Base-by-base conservation (phyloP, 2,797 vertebrate species). In the Eidolon dupreanum region DNA sequence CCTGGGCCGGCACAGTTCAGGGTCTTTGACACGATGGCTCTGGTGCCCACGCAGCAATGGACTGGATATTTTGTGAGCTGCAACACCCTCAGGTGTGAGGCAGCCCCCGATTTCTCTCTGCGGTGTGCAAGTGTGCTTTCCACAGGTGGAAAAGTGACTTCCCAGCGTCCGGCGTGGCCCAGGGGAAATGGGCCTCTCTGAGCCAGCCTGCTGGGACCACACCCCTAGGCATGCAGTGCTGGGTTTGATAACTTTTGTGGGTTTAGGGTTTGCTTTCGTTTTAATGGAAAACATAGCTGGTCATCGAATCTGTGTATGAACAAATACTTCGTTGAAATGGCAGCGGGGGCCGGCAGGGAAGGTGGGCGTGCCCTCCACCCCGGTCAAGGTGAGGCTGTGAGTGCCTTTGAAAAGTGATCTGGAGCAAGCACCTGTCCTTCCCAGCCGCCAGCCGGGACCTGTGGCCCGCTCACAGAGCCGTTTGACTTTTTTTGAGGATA, bases 401-500 rank as follows among this genome's bases (percentile, higher is more conserved):
- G 20, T 46, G 36, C 41, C 19, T 83, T 82, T 95, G 87, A 71
- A 55, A 94, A 96, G 19, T n/a, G 36, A 93, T 68, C 59, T 90
- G 88, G 46, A 94, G 43, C 46, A 41, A 95, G 3, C 24, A 65
- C 2, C 15, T 41, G 51, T 28, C 13, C 7, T 17, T 2, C 9
- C 26, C 57, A 6, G 49, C 81, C 36, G 3, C 95, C 16, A 51
- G 24, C 61, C 93, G 91, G 88, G 86, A 92, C 86, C 90, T 5
- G 15, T 16, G 49, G 49, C 49, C 79, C 2, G 24, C 70, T 91
- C 75, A 75, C n/a, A 96, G 91, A 96, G 59, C 95, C 71, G 43
- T 97, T 97, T 97, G 93, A 94, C 85, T 98, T 97, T 97, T 94
- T 95, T 57, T 22, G 33, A 96, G 66, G 36, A 96, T 86, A 97